Percentiles rank a stretch among this genome's conserved stretches.
Evolutionary conservation across 2,888 invertebrate species (phyloP).

Genomic region (Lampropteryx suffumata): DNA sequence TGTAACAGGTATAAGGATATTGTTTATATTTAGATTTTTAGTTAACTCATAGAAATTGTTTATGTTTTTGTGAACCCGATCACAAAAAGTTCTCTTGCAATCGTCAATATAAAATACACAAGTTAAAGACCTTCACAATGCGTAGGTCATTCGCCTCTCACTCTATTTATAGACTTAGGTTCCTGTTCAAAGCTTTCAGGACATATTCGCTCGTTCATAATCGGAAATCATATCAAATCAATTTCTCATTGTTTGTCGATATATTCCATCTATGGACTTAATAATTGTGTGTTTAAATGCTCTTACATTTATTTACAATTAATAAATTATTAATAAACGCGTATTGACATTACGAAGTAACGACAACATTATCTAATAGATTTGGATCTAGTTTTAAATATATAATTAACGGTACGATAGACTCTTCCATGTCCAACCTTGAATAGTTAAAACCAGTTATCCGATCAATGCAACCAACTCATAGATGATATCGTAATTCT

Average conservation of each 20-base stretch:
- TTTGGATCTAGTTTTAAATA: too few relatives aligned
- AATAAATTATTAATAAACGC: too few relatives aligned
- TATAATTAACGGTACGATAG: background rate
- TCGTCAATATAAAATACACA: background rate
- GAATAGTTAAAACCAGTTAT: constrained; percentile 7
- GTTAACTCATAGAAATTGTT: too few relatives aligned
- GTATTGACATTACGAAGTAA: too few relatives aligned
- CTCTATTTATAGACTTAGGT: constrained; percentile 53
- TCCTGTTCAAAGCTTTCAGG: constrained; percentile 35
- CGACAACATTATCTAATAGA: too few relatives aligned
- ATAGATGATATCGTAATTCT: constrained; percentile 16
- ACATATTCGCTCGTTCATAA: constrained; percentile 21
- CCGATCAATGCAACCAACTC: constrained; percentile 10
- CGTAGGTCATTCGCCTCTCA: constrained; percentile 58
- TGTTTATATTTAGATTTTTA: too few relatives aligned
- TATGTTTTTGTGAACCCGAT: background rate
- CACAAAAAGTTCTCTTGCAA: background rate
- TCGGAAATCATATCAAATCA: constrained; percentile 16
- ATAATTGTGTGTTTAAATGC: too few relatives aligned
- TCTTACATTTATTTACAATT: too few relatives aligned
- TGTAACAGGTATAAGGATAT: too few relatives aligned
- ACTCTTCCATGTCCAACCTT: background rate
- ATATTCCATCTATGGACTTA: too few relatives aligned
- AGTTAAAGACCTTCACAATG: constrained; percentile 45
- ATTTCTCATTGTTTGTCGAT: constrained; percentile 13